Evolutionary conservation across 2,797 vertebrate species (phyloP).

Genomic region (Pipistrellus nathusii): DNA sequence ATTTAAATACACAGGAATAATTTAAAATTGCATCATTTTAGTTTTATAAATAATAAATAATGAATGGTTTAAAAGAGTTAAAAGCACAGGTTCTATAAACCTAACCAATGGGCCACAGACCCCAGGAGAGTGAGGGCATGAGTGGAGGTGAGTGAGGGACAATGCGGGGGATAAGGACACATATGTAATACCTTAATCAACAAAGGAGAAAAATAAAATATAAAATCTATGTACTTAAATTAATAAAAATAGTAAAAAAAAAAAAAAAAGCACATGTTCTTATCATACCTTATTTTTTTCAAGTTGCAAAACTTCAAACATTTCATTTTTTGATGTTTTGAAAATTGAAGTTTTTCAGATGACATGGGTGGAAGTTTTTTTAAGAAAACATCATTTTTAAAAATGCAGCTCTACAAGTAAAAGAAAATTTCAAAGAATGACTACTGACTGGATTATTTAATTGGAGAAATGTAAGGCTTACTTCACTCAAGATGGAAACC

Average conservation of each 20-base stretch:
- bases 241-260: background rate
- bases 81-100: background rate
- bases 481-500: background rate
- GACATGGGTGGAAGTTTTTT: background rate
- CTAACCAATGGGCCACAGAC: too few relatives aligned
- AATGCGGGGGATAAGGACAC: too few relatives aligned
- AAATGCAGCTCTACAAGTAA: background rate
- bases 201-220: too few relatives aligned
- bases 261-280: background rate
- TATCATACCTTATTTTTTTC: background rate
- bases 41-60: constrained; percentile 30
- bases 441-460: background rate
- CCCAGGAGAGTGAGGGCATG: too few relatives aligned
- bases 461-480: background rate
- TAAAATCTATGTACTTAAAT: too few relatives aligned
- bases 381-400: background rate
- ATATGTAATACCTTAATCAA: too few relatives aligned
- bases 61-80: background rate
- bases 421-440: background rate
- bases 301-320: background rate
- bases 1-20: background rate
- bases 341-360: background rate
- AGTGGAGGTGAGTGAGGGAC: too few relatives aligned
- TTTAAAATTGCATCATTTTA: background rate
- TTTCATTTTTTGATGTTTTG: constrained; percentile 1